A percentile compares a stretch with the other conserved stretches of the same genome.
Evolutionary conservation across 2,888 invertebrate species (phyloP).

Genomic region (Marronus borbonicus): DNA sequence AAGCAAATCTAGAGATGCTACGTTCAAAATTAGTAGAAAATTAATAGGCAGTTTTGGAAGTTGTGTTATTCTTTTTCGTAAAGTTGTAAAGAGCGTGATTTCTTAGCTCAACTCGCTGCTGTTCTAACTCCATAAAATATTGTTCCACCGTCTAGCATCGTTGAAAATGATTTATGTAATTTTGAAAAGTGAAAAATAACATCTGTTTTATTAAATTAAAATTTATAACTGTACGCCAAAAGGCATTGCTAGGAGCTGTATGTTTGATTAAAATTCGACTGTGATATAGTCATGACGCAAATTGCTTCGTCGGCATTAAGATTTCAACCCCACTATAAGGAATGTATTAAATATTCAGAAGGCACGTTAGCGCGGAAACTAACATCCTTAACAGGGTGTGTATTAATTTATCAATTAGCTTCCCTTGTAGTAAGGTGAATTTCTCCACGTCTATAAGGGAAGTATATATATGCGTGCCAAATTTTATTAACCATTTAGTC

Average conservation of each 20-base stretch:
- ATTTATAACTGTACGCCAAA: neutral
- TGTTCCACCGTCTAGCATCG: too few species aligned
- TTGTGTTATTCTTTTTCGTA: too few species aligned
- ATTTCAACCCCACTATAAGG: constrained; percentile 35
- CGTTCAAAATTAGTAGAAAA: too few species aligned
- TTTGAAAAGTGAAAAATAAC: too few species aligned
- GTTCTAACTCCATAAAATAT: too few species aligned
- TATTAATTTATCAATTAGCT: constrained; percentile 52
- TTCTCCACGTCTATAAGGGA: constrained; percentile 42
- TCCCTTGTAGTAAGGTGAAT: constrained; percentile 44
- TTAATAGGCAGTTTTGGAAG: too few species aligned
- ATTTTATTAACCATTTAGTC: constrained; percentile 37
- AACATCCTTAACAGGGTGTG: constrained; percentile 49
- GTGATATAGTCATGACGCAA: constrained; percentile 12
- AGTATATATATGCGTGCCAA: constrained; percentile 41
- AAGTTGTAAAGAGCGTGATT: too few species aligned
- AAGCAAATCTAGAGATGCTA: too few species aligned
- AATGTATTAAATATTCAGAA: constrained; percentile 52
- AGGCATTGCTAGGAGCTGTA: neutral
- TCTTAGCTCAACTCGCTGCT: too few species aligned
- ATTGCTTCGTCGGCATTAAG: constrained; percentile 22
- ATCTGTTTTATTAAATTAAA: too few species aligned
- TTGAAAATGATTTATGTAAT: too few species aligned
- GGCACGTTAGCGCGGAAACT: constrained; percentile 48
- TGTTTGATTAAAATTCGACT: constrained; percentile 32